Evolutionary conservation across 1,140 invertebrate genomes (phyloP), one percentile per base, ranked within the genome.

Genomic region (Ephestia elutella): DNA sequence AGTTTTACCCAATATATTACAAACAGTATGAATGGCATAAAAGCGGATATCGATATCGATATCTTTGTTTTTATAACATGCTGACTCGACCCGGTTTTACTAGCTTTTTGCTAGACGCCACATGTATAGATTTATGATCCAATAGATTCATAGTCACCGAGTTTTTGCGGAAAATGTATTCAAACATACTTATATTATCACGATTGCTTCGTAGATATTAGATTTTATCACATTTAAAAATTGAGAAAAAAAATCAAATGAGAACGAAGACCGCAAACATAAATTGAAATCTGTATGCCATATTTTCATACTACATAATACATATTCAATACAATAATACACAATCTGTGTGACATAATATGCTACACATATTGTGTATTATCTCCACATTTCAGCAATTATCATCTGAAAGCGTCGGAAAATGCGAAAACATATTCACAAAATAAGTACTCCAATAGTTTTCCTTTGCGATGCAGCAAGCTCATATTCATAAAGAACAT

Each of bases 401-500:
- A 44, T 15, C 13, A 2, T 2, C 38, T 32, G 13, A 15, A 5
- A 44, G 5, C 15, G 38, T 25, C 20, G 10, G 21, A 13, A 54
- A 25, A 54, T 21, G 51, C 51, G 51, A 25, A 10, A 11, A 25
- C 49, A 51, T 11, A 25, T 51, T 51, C 21, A 51, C 18, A 20
- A 11, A 49, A 17, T n/a, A 17, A 17, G 48, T 49, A 51, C 38
- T 15, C 38, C 38, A 44, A 44, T 44, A 44, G 38, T 44, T 44
- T 44, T 44, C 38, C 38, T 44, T 44, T 44, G 38, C 38, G 38
- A 32, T 32, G 9, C 4, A 32, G 11, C 30, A 1, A 44, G 38
- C 38, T 44, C 38, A 44, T 38, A 25, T 38, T 48, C n/a, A 56
- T 17, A 56, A 48, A 48, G 10, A 32, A 30, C 25, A 54, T 7